Evolutionary conservation across 2,113 vertebrate genomes (phyloP).

Genomic region (Promerops cafer): DNA sequence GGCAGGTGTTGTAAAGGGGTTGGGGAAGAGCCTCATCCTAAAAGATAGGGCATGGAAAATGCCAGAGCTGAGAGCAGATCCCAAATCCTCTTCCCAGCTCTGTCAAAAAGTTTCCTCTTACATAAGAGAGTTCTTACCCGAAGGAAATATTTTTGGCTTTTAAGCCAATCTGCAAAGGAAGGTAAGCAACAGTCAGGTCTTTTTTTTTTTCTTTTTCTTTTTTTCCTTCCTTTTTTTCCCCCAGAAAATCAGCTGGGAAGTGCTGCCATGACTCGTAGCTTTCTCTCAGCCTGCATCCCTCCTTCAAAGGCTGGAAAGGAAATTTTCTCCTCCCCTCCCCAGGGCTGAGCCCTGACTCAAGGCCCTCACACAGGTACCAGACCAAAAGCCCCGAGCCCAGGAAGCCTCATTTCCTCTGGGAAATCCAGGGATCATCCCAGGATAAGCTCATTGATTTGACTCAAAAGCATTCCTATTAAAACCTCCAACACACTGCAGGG

Average conservation of each 20-base stretch:
- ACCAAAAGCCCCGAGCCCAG: not conserved
- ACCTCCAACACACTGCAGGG: not conserved
- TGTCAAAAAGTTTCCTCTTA: not conserved
- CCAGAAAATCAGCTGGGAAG: not conserved
- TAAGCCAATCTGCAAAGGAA: not conserved
- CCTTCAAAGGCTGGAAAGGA: not conserved
- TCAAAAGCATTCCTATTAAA: not conserved
- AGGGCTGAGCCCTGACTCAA: not conserved
- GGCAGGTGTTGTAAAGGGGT: not conserved
- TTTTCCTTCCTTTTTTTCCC: no score
- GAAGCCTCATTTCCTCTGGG: not conserved
- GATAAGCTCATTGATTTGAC: not conserved
- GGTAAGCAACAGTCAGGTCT: not conserved
- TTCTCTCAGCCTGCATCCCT: not conserved
- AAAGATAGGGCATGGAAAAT: not conserved
- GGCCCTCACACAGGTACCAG: not conserved
- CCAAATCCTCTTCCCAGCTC: not conserved
- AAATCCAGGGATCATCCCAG: not conserved
- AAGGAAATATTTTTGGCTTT: not conserved
- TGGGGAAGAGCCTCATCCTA: not conserved
- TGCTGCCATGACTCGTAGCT: fast-evolving
- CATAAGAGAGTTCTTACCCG: not conserved
- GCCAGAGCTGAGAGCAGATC: not conserved
- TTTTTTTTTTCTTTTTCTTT: no score
- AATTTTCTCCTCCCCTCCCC: not conserved